A percentile compares a stretch with the other conserved stretches of the same genome.
Conservation (phyloP, 2,113 vertebrate genomes). For the Hassar affinis region DNA sequence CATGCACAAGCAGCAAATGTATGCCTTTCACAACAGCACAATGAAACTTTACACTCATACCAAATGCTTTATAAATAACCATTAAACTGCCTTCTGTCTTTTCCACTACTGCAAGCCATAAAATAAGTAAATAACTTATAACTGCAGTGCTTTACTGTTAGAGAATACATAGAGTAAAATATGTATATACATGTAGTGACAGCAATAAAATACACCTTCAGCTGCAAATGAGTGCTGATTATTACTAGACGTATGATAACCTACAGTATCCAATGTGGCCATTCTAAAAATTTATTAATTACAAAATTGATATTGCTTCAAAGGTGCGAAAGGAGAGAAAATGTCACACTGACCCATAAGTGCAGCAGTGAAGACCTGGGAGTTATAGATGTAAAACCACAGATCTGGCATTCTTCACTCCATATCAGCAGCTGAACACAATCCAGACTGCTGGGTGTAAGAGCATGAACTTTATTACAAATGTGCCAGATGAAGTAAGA, state of each 20-base stretch:
- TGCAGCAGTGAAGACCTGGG: constrained; percentile 57
- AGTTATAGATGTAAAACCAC: constrained; percentile 47
- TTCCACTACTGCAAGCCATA: not conserved
- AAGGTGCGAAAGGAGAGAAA: constrained; percentile 23
- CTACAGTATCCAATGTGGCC: not conserved
- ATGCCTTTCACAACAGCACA: not conserved
- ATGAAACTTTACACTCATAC: not conserved
- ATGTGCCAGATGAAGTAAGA: constrained; percentile 51
- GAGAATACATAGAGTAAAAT: not conserved
- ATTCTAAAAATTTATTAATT: constrained; percentile 51
- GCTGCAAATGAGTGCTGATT: not conserved
- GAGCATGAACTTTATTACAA: constrained; percentile 41
- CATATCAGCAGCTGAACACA: constrained; percentile 57
- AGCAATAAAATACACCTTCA: not conserved
- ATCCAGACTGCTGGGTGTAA: constrained; percentile 25
- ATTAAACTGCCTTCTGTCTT: not conserved
- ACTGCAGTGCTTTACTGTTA: not conserved
- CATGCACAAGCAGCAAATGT: constrained; percentile 8
- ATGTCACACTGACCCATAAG: constrained; percentile 65
- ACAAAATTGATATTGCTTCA: constrained; percentile 44
- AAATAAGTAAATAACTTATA: not conserved
- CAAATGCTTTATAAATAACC: not conserved
- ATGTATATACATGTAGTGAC: not conserved
- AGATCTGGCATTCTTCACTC: constrained; percentile 47
- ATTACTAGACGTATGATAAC: constrained; percentile 15